Evolutionary conservation across 2,888 invertebrate genomes (phyloP), one percentile per base, ranked within the genome.

Genomic region (Cheiracanthium punctorium): DNA sequence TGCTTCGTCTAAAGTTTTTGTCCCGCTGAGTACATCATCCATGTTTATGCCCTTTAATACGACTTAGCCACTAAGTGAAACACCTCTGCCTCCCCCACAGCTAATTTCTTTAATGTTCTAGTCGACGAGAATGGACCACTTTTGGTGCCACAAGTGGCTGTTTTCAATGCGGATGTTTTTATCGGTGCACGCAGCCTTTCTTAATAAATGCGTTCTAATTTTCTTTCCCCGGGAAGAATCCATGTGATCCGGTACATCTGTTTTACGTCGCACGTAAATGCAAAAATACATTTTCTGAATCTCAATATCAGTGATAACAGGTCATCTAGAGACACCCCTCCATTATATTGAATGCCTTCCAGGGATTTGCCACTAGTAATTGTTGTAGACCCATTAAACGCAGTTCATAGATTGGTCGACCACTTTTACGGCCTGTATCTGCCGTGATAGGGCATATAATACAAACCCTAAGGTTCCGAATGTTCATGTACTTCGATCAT

Each of bases 171-270:
- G 29, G 89, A 88, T 0, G 86, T 82, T 29, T 85, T 64, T 1
- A 90, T 72, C 14, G 89, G 82, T 20, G 89, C 74, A 10, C 76
- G 52, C 8, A 89, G 86, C 41, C 89, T 28, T 7, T 88, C 75
- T 29, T 91, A 92, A 2, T 92, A 67, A 5, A 92, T 91, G 8
- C 90, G 77, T 67, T 91, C 91, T 17, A 90, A 89, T 17, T 90
- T 48, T 24, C 76, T n/a, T 37, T 91, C 90, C 0, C 88, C 84
- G 0, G 82, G 72, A n/a, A 89, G 74, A 0, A 91, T 77, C 0
- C 52, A 14, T n/a, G 91, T 89, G 81, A 91, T 91, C 0, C 91
- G 88, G 81, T 90, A 91, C 90, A 91, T 91, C 88, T 92, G 91
- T 24, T 89, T 90, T 12, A 92, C 90, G 76, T 92, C 91, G 0